A percentile compares a stretch with the other conserved stretches of the same genome.
Conservation (phyloP, 2,888 invertebrate species). For the Calliopum simillimum region DNA sequence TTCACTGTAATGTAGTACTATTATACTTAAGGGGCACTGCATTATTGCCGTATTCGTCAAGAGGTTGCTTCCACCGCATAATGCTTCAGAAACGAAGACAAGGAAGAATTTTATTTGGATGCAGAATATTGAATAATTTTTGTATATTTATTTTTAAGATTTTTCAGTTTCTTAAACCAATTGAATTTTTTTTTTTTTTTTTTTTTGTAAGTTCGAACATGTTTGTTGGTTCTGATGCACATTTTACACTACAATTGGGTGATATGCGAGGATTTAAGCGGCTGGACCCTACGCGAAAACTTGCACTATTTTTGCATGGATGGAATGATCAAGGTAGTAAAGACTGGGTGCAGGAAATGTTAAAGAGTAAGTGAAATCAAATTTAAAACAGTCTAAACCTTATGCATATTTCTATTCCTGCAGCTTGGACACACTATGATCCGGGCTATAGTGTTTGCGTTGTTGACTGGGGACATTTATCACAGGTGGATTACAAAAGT, state of each 20-base stretch:
- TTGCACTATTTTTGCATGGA: conserved; percentile 64
- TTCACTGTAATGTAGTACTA: no score
- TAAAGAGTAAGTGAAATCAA: conserved; percentile 54
- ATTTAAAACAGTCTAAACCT: neutral
- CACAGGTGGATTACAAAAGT: conserved; percentile 60
- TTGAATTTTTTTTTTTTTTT: no score
- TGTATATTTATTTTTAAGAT: no score
- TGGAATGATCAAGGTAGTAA: conserved; percentile 65
- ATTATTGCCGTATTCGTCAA: no score
- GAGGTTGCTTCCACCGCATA: no score
- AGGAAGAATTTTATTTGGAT: no score
- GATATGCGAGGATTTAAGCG: conserved; percentile 58
- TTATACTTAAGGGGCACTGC: no score
- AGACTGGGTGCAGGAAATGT: conserved; percentile 61
- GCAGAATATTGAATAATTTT: no score
- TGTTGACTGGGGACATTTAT: conserved; percentile 64
- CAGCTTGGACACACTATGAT: conserved; percentile 62
- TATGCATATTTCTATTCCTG: neutral
- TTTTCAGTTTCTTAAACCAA: neutral
- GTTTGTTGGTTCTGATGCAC: conserved; percentile 50
- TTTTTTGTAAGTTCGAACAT: conserved; percentile 50
- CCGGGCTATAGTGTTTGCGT: conserved; percentile 61
- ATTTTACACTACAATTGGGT: conserved; percentile 58
- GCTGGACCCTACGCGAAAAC: conserved; percentile 53
- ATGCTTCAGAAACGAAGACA: no score